A percentile compares a stretch with the other conserved stretches of the same genome.
Conservation (phyloP, 2,113 vertebrate genomes). For the Actenoides hombroni region DNA sequence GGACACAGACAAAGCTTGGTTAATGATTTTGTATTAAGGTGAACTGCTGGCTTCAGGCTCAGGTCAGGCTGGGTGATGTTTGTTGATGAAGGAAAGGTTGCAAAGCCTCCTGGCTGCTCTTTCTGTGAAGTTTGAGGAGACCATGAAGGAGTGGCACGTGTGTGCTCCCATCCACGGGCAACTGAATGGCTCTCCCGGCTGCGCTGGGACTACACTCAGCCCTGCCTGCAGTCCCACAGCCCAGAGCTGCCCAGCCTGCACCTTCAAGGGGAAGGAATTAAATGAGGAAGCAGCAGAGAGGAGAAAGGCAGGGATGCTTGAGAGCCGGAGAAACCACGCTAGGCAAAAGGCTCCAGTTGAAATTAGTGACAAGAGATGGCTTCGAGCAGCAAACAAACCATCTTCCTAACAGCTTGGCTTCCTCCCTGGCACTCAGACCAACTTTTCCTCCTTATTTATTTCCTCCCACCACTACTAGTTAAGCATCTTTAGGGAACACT, state of each 20-base stretch:
- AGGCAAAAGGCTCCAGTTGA: not conserved
- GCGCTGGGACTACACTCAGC: rapidly evolving
- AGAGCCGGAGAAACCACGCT: not conserved
- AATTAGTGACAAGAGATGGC: not conserved
- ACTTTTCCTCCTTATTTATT: constrained; percentile 45
- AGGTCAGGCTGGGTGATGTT: constrained; percentile 29
- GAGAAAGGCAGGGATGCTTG: not conserved
- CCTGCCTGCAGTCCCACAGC: not conserved
- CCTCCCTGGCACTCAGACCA: constrained; percentile 14
- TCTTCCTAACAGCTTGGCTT: constrained; percentile 7
- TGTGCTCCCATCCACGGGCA: not conserved
- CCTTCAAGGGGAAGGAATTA: not conserved
- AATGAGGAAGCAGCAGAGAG: not conserved
- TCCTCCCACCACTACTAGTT: constrained; percentile 22
- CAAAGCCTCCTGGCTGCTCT: not conserved
- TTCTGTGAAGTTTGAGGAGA: not conserved
- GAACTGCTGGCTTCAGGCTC: not conserved
- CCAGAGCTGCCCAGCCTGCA: not conserved
- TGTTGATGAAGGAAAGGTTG: not conserved
- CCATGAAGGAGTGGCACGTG: not conserved
- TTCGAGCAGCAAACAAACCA: constrained; percentile 3
- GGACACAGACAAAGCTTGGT: constrained; percentile 21
- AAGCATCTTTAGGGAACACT: constrained; percentile 37
- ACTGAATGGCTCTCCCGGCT: rapidly evolving
- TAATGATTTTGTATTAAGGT: not conserved